A percentile compares a stretch with the other conserved stretches of the same genome.
These are phyloP conservation scores for Rotaria macrura DNA, from an alignment of 2,888 invertebrate species.

Conservation along the genomic window DNA sequence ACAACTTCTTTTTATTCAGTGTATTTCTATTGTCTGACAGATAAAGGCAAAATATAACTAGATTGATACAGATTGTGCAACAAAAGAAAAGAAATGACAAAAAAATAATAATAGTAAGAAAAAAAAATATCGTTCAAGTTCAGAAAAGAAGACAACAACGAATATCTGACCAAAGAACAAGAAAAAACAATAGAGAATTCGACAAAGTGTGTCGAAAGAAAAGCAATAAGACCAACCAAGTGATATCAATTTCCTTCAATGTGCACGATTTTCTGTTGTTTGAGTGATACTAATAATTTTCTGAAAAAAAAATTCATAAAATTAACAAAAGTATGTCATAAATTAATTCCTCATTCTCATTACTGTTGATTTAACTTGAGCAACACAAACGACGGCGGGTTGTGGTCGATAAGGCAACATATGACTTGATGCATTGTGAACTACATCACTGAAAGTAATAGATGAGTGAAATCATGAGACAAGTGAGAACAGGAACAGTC, in stretches of 20 bases:
- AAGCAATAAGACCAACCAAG: not conserved
- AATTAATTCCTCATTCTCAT: not conserved
- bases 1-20: not conserved
- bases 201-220: not conserved
- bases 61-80: not conserved
- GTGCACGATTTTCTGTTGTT: not conserved
- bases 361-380: conserved; percentile 19
- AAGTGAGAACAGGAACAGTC: no score
- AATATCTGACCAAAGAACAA: not conserved
- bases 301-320: not conserved
- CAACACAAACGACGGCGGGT: conserved; percentile 1
- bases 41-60: not conserved
- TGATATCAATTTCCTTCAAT: not conserved
- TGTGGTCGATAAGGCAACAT: not conserved
- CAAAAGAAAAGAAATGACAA: not conserved
- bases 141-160: not conserved
- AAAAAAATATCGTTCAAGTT: not conserved
- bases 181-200: not conserved
- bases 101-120: not conserved
- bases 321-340: not conserved
- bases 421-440: not conserved
- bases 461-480: no score
- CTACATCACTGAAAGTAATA: not conserved
- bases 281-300: conserved; percentile 2
- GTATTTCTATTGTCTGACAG: not conserved